phyloP scores from a whole-genome alignment of 2,113 vertebrate species.

The Aptenodytes patagonicus region DNA sequence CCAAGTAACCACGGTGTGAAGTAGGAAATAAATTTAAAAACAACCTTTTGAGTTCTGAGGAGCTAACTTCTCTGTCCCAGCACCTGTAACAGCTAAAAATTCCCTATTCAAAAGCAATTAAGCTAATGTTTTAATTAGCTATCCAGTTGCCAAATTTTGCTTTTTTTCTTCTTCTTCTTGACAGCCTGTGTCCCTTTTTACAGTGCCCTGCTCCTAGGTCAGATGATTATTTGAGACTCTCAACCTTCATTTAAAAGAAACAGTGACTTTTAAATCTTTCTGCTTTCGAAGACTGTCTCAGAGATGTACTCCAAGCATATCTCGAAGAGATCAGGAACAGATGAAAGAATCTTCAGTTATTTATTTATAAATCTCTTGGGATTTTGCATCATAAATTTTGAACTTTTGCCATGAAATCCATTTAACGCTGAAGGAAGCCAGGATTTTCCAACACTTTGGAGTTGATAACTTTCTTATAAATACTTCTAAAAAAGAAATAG shows the following conservation, averaged over 20 bases:
- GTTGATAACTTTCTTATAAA: neutral
- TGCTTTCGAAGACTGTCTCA: neutral
- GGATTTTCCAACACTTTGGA: neutral
- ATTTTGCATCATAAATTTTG: neutral
- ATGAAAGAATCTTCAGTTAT: neutral
- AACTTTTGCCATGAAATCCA: neutral
- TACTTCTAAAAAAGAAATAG: neutral
- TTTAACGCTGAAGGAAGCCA: neutral
- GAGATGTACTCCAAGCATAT: neutral
- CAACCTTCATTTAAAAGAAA: neutral
- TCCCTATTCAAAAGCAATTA: neutral
- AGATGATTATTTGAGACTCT: neutral
- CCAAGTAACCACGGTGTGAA: rapidly evolving
- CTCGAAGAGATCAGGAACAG: neutral
- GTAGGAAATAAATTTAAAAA: neutral
- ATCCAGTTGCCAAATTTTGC: neutral
- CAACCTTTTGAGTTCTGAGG: neutral
- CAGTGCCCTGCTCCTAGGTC: neutral
- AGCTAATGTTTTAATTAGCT: neutral
- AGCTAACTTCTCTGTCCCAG: neutral
- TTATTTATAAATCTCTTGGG: neutral
- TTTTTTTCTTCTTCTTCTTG: neutral
- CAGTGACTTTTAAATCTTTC: neutral
- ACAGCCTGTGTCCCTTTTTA: neutral
- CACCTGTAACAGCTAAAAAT: neutral